Evolutionary conservation across 2,113 vertebrate genomes (phyloP).

Genomic region (Tretioscincus oriximinensis): DNA sequence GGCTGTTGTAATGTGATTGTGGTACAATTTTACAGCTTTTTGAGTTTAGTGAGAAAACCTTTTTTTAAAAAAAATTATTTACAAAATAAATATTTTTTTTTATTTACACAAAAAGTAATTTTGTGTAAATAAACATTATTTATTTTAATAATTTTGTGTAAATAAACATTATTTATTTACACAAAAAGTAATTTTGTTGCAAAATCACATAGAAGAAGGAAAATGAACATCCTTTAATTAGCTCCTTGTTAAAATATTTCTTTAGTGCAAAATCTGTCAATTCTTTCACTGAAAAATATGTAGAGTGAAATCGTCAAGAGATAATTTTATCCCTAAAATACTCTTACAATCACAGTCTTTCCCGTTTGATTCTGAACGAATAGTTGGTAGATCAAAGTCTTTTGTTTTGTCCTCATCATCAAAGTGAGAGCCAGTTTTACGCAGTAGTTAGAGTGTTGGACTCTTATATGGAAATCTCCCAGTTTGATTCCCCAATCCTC

Average conservation of each 20-base stretch:
- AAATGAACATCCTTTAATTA: background rate
- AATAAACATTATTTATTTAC: no score
- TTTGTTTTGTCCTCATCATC: no score
- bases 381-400: no score
- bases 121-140: no score
- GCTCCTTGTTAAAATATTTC: background rate
- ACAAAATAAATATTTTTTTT: no score
- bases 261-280: background rate
- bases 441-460: no score
- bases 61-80: background rate
- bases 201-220: fast-evolving
- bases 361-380: no score
- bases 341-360: background rate
- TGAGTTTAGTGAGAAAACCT: background rate
- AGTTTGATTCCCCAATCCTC: no score
- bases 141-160: no score
- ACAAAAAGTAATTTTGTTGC: background rate
- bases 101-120: no score
- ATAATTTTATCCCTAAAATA: background rate
- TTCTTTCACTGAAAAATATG: background rate
- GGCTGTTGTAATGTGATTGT: conserved; percentile 38
- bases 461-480: no score
- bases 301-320: background rate
- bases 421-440: no score
- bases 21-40: background rate